These are phyloP conservation scores for Urocitellus parryii DNA, from an alignment of 2,113 vertebrate species.

Conservation along the genomic window DNA sequence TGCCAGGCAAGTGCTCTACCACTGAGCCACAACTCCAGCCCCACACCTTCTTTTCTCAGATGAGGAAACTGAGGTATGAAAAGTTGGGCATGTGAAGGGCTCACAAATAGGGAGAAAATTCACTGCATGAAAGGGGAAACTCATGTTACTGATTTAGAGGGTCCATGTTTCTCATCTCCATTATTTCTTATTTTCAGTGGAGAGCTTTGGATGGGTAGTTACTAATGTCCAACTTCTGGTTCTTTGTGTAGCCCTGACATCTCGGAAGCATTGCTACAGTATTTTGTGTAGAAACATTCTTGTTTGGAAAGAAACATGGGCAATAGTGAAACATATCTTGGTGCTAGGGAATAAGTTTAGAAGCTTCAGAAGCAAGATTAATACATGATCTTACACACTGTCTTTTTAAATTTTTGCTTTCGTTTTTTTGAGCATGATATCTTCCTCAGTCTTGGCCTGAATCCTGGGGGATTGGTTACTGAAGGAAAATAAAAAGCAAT, in stretches of 20 bases:
- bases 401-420: background rate
- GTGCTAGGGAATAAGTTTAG: background rate
- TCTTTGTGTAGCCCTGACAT: background rate
- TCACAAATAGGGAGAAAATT: background rate
- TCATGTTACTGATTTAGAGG: fast-evolving
- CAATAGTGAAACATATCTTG: fast-evolving
- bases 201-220: background rate
- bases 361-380: background rate
- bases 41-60: background rate
- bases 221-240: background rate
- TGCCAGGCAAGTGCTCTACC: no score
- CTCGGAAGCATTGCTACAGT: fast-evolving
- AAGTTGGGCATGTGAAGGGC: background rate
- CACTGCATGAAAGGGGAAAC: fast-evolving
- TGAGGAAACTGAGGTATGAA: background rate
- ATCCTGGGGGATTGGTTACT: background rate
- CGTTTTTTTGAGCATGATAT: background rate
- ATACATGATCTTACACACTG: background rate
- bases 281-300: background rate
- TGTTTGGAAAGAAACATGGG: background rate
- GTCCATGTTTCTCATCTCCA: fast-evolving
- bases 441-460: background rate
- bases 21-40: no score
- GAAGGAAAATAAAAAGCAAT: background rate
- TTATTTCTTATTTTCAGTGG: background rate